Conservation (phyloP, 1,140 invertebrate species). For the Cydia strobilella region DNA sequence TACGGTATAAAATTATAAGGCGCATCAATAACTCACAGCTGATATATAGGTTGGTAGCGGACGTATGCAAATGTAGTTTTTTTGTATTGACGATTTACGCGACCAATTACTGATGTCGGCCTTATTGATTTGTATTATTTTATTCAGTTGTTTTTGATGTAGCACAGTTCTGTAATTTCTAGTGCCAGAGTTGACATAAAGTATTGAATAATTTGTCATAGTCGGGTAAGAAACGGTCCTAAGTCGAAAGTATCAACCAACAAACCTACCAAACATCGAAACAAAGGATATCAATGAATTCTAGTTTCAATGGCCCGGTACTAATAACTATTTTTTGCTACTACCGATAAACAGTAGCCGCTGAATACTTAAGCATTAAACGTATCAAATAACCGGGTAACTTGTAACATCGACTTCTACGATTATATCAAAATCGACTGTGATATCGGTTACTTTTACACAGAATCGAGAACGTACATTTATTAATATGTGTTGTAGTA, state of each 20-base stretch:
- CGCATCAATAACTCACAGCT: conserved; percentile 69
- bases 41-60: conserved; percentile 62
- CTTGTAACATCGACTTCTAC: conserved; percentile 27
- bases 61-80: conserved; percentile 62
- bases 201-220: no score
- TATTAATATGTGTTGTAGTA: conserved; percentile 59
- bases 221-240: no score
- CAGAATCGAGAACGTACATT: conserved; percentile 55
- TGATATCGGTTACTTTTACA: conserved; percentile 49
- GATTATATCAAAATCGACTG: conserved; percentile 31
- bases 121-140: conserved; percentile 42
- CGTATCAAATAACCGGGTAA: background rate
- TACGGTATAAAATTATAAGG: conserved; percentile 74
- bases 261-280: no score
- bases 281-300: no score
- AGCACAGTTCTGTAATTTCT: background rate
- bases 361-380: background rate
- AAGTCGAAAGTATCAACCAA: no score
- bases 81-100: conserved; percentile 60
- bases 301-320: no score
- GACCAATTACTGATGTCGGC: conserved; percentile 55
- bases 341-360: background rate
- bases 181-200: background rate
- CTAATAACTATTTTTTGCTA: background rate
- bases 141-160: conserved; percentile 16